These are phyloP conservation scores for Tauraco hartlaubi DNA, from an alignment of 2,797 vertebrate genomes.

Conservation along the genomic window DNA sequence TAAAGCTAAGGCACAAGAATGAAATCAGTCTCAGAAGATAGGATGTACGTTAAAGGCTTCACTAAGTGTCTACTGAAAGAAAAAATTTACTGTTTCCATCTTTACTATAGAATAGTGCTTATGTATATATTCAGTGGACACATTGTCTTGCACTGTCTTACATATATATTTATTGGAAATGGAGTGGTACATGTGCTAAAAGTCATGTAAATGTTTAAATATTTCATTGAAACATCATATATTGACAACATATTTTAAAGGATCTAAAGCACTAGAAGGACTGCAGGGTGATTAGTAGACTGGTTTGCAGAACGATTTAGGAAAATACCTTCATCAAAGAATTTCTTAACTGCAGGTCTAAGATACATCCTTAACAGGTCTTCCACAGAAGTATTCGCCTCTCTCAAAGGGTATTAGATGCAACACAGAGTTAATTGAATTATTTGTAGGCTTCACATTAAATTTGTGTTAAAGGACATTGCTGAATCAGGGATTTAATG, in stretches of 20 bases:
- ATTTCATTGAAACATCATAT: not conserved
- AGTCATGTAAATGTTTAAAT: not conserved
- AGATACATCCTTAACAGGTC: not conserved
- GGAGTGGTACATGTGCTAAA: not conserved
- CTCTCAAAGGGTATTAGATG: not conserved
- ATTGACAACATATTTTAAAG: not conserved
- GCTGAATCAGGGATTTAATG: conserved; percentile 49
- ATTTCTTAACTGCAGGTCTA: not conserved
- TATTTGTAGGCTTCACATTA: conserved; percentile 31
- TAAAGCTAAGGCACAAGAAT: not conserved
- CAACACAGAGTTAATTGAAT: conserved; percentile 9
- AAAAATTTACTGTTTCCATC: not conserved
- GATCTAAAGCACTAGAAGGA: not conserved
- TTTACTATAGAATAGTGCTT: not conserved
- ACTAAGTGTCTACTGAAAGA: not conserved
- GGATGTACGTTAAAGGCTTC: not conserved
- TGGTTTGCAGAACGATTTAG: not conserved
- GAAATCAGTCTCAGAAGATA: not conserved
- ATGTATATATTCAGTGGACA: not conserved
- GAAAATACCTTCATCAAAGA: not conserved
- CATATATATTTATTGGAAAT: accelerated
- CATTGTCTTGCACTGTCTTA: not conserved
- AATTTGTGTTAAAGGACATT: conserved; percentile 6
- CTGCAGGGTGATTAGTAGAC: not conserved
- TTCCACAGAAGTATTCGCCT: not conserved